A percentile compares a stretch with the other conserved stretches of the same genome.
Evolutionary conservation across 2,797 vertebrate genomes (phyloP).

Genomic region (Urocyon cinereoargenteus): DNA sequence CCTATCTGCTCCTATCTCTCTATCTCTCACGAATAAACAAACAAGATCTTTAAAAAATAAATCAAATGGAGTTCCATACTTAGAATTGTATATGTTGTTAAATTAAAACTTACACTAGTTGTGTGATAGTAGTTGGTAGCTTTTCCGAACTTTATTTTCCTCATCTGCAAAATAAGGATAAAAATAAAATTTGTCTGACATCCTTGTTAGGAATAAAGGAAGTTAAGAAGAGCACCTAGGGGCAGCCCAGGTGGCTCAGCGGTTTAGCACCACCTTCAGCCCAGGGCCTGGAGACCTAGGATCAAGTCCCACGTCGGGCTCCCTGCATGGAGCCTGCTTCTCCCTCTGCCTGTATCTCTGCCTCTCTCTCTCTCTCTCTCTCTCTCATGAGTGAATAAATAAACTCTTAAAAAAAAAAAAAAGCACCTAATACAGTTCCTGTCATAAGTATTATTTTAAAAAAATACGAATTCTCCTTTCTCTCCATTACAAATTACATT

Average conservation of each 20-base stretch:
- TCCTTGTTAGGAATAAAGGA: neutral
- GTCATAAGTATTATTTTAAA: neutral
- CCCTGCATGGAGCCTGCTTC: too few relatives aligned
- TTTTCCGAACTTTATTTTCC: neutral
- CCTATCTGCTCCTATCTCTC: too few relatives aligned
- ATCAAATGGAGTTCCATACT: neutral
- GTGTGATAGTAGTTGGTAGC: neutral
- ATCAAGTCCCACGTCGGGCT: too few relatives aligned
- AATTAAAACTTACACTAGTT: neutral
- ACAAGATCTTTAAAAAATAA: too few relatives aligned
- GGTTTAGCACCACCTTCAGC: too few relatives aligned
- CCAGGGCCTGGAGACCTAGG: too few relatives aligned
- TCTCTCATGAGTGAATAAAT: too few relatives aligned
- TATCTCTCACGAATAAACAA: too few relatives aligned
- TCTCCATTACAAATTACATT: neutral
- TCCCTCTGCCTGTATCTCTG: too few relatives aligned
- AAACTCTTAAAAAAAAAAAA: neutral
- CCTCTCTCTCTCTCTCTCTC: too few relatives aligned
- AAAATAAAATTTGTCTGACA: neutral
- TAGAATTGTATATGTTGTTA: neutral
- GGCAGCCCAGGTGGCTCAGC: too few relatives aligned
- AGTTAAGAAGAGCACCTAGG: neutral
- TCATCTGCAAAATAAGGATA: neutral
- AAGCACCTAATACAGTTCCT: neutral
- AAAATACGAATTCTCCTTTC: neutral